Evolutionary conservation across 2,888 invertebrate species (phyloP).

Genomic region (Microplitis manilae): DNA sequence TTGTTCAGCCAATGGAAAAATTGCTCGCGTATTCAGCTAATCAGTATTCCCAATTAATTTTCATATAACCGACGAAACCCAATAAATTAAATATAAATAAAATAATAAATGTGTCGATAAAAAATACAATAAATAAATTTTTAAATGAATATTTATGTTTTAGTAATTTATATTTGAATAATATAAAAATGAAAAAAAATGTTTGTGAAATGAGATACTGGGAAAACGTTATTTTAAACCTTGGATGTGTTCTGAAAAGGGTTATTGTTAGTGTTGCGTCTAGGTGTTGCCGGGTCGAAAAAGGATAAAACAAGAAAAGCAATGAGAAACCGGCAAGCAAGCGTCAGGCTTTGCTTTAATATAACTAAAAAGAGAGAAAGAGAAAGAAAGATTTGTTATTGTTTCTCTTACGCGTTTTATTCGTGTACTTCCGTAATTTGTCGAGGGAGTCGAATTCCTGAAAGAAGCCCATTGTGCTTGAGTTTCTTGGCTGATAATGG

Average conservation of each 20-base stretch:
- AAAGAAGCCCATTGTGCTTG: slow-evolving; percentile 61
- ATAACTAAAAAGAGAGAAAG: slow-evolving; percentile 2
- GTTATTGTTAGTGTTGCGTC: slow-evolving; percentile 51
- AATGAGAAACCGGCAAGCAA: slow-evolving; percentile 16
- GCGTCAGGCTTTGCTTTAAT: neutral
- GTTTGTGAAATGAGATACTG: neutral
- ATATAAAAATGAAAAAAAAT: too few relatives aligned
- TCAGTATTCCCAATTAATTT: slow-evolving; percentile 43
- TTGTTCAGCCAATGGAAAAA: slow-evolving; percentile 25
- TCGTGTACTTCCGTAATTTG: slow-evolving; percentile 60
- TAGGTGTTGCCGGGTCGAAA: slow-evolving; percentile 36
- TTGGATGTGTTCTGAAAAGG: neutral
- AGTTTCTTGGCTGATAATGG: slow-evolving; percentile 57
- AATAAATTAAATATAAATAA: slow-evolving; percentile 40
- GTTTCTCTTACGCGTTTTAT: slow-evolving; percentile 54
- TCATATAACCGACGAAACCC: slow-evolving; percentile 26
- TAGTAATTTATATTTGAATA: too few relatives aligned
- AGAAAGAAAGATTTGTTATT: slow-evolving; percentile 51
- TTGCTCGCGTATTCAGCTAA: slow-evolving; percentile 25
- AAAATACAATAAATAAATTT: neutral
- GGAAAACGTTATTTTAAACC: neutral
- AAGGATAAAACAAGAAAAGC: slow-evolving; percentile 25
- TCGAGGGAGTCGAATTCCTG: slow-evolving; percentile 64
- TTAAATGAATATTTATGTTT: neutral
- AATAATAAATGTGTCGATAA: slow-evolving; percentile 29